Evolutionary conservation across 2,797 vertebrate genomes (phyloP).

Genomic region (Cyclopterus lumpus): DNA sequence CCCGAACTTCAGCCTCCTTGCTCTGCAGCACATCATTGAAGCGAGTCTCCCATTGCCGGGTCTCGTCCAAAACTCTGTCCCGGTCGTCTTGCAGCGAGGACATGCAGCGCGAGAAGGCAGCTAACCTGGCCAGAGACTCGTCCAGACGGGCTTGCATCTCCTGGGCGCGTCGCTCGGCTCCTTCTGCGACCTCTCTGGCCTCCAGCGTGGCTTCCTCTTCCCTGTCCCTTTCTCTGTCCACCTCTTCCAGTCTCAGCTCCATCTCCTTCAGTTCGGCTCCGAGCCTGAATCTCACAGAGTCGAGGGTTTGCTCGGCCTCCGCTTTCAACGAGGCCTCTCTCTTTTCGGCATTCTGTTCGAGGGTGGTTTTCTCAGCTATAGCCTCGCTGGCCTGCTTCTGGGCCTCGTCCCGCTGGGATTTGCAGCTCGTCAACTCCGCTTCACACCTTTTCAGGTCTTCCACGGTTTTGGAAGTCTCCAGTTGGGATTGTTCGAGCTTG

Average conservation of each 20-base stretch:
- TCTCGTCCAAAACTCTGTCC: slow-evolving; percentile 93
- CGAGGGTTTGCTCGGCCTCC: slow-evolving; percentile 88
- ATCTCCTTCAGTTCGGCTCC: slow-evolving; percentile 88
- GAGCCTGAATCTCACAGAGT: slow-evolving; percentile 89
- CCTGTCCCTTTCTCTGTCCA: slow-evolving; percentile 82
- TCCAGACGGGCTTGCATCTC: slow-evolving; percentile 88
- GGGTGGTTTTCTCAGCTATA: slow-evolving; percentile 80
- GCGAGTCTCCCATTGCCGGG: slow-evolving; percentile 92
- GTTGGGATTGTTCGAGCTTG: slow-evolving; percentile 82
- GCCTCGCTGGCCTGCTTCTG: slow-evolving; percentile 85
- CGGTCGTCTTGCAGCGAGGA: slow-evolving; percentile 97
- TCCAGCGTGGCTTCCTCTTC: slow-evolving; percentile 82
- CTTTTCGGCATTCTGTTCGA: slow-evolving; percentile 76
- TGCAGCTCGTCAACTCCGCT: slow-evolving; percentile 84
- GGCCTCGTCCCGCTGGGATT: slow-evolving; percentile 84
- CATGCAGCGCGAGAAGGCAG: slow-evolving; percentile 96
- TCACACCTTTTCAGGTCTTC: slow-evolving; percentile 82
- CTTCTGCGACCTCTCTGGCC: slow-evolving; percentile 80
- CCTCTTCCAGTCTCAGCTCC: slow-evolving; percentile 88
- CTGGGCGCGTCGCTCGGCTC: slow-evolving; percentile 84
- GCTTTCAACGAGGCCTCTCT: slow-evolving; percentile 80
- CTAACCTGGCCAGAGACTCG: slow-evolving; percentile 90
- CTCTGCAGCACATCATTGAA: slow-evolving; percentile 89
- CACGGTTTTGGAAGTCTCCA: slow-evolving; percentile 73
- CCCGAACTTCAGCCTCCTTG: slow-evolving; percentile 90